These are phyloP conservation scores for Lucilia cuprina DNA, from an alignment of 1,140 invertebrate genomes.

Conservation along the genomic window DNA sequence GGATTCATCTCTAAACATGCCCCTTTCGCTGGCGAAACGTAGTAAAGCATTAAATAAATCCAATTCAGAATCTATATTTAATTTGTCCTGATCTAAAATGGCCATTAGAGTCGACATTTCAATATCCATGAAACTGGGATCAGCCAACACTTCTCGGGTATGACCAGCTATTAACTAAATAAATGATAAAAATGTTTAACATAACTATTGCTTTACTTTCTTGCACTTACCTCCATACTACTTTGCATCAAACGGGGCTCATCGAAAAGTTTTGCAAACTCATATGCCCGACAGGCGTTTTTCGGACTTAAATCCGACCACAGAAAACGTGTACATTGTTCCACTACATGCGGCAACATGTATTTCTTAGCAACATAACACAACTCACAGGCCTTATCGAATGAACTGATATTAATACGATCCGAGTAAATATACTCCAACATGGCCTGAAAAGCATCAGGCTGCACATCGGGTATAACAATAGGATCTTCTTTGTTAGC, in stretches of 20 bases:
- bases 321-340: constrained; percentile 80
- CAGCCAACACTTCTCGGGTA: constrained; percentile 76
- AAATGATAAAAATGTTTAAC: neutral
- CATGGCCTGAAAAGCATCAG: constrained; percentile 82
- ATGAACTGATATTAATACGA: constrained; percentile 77
- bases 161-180: constrained; percentile 74
- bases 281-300: constrained; percentile 83
- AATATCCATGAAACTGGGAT: constrained; percentile 77
- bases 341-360: constrained; percentile 81
- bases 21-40: constrained; percentile 69
- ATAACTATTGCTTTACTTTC: neutral
- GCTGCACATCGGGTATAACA: constrained; percentile 81
- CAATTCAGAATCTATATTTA: constrained; percentile 77
- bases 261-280: constrained; percentile 84
- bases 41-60: constrained; percentile 77
- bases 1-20: constrained; percentile 45
- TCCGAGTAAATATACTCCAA: constrained; percentile 85
- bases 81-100: constrained; percentile 75
- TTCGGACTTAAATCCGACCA: constrained; percentile 80
- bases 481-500: constrained; percentile 75
- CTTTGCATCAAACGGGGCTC: constrained; percentile 81
- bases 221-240: constrained; percentile 71
- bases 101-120: constrained; percentile 76
- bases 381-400: constrained; percentile 83
- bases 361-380: constrained; percentile 90